A percentile compares a stretch with the other conserved stretches of the same genome.
phyloP scores from a whole-genome alignment of 2,113 vertebrate species.

The Myocastor coypus region DNA sequence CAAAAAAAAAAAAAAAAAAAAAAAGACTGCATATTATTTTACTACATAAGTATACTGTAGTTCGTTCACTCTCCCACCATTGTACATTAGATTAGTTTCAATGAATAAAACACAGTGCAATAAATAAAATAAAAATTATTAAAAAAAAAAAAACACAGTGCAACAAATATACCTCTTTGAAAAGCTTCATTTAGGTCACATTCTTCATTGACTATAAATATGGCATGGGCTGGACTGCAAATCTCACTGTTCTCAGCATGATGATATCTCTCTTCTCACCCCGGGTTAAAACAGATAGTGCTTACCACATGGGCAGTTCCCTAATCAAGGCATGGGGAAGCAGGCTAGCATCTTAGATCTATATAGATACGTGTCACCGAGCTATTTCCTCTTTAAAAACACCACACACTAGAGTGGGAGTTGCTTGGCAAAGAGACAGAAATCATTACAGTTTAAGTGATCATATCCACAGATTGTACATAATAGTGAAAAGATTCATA shows the following conservation, averaged over 20 bases:
- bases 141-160: neutral
- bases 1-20: too few relatives aligned
- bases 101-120: neutral
- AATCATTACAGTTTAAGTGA: neutral
- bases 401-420: neutral
- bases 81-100: neutral
- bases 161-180: neutral
- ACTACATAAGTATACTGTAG: neutral
- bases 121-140: too few relatives aligned
- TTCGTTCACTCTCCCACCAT: neutral
- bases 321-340: neutral
- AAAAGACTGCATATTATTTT: neutral
- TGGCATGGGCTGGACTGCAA: neutral
- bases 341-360: neutral
- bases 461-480: neutral
- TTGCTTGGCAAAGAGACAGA: constrained; percentile 16
- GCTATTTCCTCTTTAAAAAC: neutral
- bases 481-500: constrained; percentile 1
- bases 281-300: neutral
- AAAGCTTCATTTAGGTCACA: neutral
- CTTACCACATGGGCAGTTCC: neutral
- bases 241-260: neutral
- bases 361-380: neutral
- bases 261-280: neutral
- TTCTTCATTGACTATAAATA: neutral